Evolutionary conservation across 1,140 invertebrate genomes (phyloP).

Genomic region (Zeugodacus cucurbitae): DNA sequence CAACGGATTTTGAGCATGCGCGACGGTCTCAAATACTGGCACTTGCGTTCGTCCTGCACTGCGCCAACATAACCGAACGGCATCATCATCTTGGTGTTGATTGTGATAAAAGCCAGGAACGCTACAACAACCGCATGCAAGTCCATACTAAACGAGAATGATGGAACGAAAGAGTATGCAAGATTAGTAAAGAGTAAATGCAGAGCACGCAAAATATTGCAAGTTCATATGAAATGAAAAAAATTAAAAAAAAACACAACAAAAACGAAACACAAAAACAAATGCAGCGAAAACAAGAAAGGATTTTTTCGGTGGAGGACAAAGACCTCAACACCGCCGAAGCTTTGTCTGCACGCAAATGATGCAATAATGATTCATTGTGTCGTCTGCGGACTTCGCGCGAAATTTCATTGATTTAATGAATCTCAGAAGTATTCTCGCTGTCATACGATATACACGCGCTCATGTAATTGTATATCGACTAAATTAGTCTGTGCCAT

Average conservation of each 20-base stretch:
- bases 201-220: background rate
- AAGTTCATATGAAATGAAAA: background rate
- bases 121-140: constrained; percentile 45
- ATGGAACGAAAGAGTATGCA: background rate
- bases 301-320: constrained; percentile 6
- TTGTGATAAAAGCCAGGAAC: constrained; percentile 51
- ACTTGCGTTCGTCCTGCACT: constrained; percentile 57
- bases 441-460: background rate
- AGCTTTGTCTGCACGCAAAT: background rate
- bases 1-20: constrained; percentile 70
- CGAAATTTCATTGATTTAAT: constrained; percentile 24
- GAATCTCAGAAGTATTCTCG: background rate
- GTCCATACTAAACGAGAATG: constrained; percentile 55
- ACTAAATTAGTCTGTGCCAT: background rate
- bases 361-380: constrained; percentile 38
- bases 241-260: background rate
- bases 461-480: background rate
- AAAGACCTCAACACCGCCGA: background rate
- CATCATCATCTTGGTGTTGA: constrained; percentile 50
- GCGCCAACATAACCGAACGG: constrained; percentile 49
- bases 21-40: constrained; percentile 68
- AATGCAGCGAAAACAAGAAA: background rate
- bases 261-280: background rate
- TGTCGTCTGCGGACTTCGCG: background rate
- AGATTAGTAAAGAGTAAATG: background rate